Conservation (phyloP, 2,113 vertebrate genomes). For the Litocranius walleri region DNA sequence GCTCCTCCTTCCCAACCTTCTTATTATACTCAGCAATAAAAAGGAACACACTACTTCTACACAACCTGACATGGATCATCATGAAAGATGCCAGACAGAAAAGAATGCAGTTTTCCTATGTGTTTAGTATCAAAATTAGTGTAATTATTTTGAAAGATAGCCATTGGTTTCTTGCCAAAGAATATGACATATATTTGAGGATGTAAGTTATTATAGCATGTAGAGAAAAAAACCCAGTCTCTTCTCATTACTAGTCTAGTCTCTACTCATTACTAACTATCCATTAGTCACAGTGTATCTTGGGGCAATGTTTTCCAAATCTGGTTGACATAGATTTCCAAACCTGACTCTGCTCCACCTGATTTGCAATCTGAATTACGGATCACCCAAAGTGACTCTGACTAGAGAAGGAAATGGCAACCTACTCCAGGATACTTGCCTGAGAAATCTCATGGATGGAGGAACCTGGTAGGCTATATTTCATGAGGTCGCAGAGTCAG, state of each 20-base stretch:
- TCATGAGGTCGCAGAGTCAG: neutral
- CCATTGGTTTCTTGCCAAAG: neutral
- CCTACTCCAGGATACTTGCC: neutral
- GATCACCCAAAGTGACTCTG: neutral
- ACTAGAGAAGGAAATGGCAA: neutral
- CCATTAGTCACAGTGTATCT: neutral
- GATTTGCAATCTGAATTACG: neutral
- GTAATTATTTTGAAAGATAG: neutral
- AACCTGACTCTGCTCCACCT: neutral
- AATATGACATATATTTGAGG: neutral
- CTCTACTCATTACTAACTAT: neutral
- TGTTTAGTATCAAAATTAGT: neutral
- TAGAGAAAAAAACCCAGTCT: neutral
- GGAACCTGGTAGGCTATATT: neutral
- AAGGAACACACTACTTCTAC: neutral
- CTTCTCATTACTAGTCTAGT: neutral
- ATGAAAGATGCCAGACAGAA: neutral
- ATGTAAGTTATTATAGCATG: neutral
- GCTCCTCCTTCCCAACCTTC: neutral
- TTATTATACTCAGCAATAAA: neutral
- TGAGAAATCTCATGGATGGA: neutral
- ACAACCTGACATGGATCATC: neutral
- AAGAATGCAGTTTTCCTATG: neutral
- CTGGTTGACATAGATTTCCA: neutral
- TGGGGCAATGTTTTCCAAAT: neutral